Conservation (phyloP, 1,140 invertebrate species). For the Oryzaephilus surinamensis region DNA sequence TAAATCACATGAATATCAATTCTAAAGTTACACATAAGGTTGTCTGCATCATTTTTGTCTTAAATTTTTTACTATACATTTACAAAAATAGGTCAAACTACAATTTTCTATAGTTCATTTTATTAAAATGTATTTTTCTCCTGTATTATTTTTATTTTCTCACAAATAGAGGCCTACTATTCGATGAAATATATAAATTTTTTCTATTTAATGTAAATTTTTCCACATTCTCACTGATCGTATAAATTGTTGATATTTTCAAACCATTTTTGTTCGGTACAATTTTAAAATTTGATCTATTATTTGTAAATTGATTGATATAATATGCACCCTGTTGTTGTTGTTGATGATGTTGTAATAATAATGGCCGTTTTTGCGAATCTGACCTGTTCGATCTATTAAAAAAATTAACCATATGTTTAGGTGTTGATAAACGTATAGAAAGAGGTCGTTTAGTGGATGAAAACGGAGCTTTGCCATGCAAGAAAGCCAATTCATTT, state of each 20-base stretch:
- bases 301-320: no score
- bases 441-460: conserved; percentile 41
- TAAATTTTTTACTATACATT: no score
- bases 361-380: conserved; percentile 33
- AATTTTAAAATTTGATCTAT: conserved; percentile 40
- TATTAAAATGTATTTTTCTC: no score
- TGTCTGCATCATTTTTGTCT: conserved; percentile 5
- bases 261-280: conserved; percentile 41
- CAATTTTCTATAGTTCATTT: no score
- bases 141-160: conserved; percentile 31
- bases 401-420: conserved; percentile 29
- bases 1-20: conserved; percentile 15
- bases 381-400: conserved; percentile 28
- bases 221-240: conserved; percentile 34
- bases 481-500: conserved; percentile 35
- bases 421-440: conserved; percentile 33
- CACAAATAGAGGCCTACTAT: conserved; percentile 35
- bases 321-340: no score
- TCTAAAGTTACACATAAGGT: no score
- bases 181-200: conserved; percentile 34
- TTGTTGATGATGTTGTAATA: conserved; percentile 26
- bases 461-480: conserved; percentile 38
- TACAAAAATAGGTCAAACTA: conserved; percentile 31
- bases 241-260: conserved; percentile 40
- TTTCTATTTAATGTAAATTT: conserved; percentile 32